These are phyloP conservation scores for Phrynocephalus guinanensis DNA, from an alignment of 2,797 vertebrate genomes.

Conservation along the genomic window DNA sequence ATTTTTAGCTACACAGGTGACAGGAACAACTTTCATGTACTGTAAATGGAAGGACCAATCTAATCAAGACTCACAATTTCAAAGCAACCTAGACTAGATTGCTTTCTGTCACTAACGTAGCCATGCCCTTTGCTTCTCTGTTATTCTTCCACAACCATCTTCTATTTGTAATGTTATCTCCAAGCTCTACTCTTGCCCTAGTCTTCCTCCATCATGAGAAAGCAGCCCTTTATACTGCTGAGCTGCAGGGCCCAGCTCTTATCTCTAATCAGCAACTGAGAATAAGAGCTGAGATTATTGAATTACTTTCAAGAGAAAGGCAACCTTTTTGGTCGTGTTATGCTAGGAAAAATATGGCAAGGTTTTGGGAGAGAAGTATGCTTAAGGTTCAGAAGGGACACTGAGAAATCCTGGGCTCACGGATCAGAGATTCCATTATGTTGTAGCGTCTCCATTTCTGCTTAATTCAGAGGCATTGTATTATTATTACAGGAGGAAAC, in stretches of 20 bases:
- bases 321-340: too few species aligned
- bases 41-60: too few species aligned
- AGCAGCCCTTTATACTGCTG: neutral
- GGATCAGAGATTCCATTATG: neutral
- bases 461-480: neutral
- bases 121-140: too few species aligned
- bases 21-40: too few species aligned
- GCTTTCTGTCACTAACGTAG: too few species aligned
- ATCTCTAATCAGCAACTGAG: neutral
- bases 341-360: too few species aligned
- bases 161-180: too few species aligned
- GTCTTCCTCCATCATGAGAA: neutral
- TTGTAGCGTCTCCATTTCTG: neutral
- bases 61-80: too few species aligned
- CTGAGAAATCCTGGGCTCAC: neutral
- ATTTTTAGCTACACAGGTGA: too few species aligned
- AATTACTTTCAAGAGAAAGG: neutral
- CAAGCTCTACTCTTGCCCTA: too few species aligned
- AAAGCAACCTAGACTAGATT: too few species aligned
- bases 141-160: too few species aligned
- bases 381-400: neutral
- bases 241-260: neutral
- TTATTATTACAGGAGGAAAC: neutral
- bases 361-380: neutral
- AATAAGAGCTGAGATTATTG: neutral